phyloP scores from a whole-genome alignment of 2,113 vertebrate species.

The Corythornis madagascariensis region DNA sequence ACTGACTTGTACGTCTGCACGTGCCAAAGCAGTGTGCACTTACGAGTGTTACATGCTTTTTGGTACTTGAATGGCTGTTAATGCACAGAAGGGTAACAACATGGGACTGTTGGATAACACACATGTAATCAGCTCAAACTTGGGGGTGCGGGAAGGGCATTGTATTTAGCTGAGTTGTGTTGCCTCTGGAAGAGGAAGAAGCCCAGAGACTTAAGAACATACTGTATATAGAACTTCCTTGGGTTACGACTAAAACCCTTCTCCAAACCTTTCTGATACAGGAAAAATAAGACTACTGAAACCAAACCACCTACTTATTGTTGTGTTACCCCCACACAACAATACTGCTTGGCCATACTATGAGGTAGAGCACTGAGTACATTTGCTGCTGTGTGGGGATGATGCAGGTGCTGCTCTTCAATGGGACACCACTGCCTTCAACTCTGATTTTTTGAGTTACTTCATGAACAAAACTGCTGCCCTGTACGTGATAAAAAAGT shows the following conservation, averaged over 20 bases:
- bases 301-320: neutral
- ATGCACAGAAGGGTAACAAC: neutral
- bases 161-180: neutral
- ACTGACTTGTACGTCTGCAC: neutral
- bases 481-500: neutral
- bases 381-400: neutral
- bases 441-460: neutral
- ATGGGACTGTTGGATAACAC: neutral
- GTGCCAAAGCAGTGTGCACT: fast-evolving
- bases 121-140: neutral
- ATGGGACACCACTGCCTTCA: neutral
- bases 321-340: neutral
- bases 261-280: neutral
- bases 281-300: slow-evolving; percentile 5
- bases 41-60: fast-evolving
- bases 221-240: neutral
- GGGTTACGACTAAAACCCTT: neutral
- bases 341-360: neutral
- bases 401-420: neutral
- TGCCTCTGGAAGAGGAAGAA: neutral
- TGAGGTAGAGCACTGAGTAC: neutral
- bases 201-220: neutral
- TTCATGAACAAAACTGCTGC: neutral
- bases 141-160: neutral
- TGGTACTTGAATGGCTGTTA: neutral